A percentile compares a stretch with the other conserved stretches of the same genome.
phyloP scores from a whole-genome alignment of 1,140 invertebrate genomes.

The Drosophila pachea region DNA sequence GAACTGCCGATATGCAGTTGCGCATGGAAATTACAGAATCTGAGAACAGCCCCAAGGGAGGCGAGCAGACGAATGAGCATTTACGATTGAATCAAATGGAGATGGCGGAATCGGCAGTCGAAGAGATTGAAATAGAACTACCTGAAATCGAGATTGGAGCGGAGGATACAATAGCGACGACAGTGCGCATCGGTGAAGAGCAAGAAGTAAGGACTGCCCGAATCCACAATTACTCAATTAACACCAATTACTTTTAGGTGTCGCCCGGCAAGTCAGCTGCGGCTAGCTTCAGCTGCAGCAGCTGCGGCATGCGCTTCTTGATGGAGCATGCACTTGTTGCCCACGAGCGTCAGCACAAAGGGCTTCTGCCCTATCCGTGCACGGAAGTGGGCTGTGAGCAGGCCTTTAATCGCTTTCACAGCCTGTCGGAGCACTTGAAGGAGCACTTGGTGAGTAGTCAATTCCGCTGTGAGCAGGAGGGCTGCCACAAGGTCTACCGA shows the following conservation, averaged over 20 bases:
- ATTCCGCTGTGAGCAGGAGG: constrained; percentile 49
- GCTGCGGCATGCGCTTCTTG: constrained; percentile 39
- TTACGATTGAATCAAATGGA: too few species aligned
- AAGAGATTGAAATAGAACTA: constrained; percentile 13
- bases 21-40: constrained; percentile 3
- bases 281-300: constrained; percentile 41
- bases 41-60: not conserved
- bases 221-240: not conserved
- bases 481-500: constrained; percentile 61
- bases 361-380: constrained; percentile 60
- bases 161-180: not conserved
- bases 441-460: constrained; percentile 45
- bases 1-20: constrained; percentile 39
- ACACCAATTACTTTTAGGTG: not conserved
- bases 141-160: not conserved
- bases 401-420: constrained; percentile 47
- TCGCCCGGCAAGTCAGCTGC: too few species aligned
- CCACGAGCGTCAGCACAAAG: constrained; percentile 59
- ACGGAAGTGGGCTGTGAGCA: constrained; percentile 41
- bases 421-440: constrained; percentile 37
- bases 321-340: constrained; percentile 31
- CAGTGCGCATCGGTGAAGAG: not conserved
- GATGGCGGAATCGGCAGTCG: not conserved
- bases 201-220: not conserved
- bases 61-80: not conserved